phyloP scores from a whole-genome alignment of 2,797 vertebrate species.

The Falco cherrug region DNA sequence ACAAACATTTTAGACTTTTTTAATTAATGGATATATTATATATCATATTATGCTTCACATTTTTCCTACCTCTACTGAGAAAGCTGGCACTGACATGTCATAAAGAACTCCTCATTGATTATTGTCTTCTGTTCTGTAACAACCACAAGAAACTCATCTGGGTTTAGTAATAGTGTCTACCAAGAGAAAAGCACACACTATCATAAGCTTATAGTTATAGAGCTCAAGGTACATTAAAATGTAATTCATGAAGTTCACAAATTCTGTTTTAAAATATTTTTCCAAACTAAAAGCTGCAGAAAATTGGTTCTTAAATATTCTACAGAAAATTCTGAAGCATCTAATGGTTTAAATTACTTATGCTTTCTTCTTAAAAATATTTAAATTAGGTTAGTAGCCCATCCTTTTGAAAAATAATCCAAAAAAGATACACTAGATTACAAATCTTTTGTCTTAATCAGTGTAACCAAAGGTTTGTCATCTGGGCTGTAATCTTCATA shows the following conservation, averaged over 20 bases:
- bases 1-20: slow-evolving; percentile 82
- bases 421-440: slow-evolving; percentile 80
- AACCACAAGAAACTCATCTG: slow-evolving; percentile 60
- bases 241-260: slow-evolving; percentile 72
- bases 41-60: slow-evolving; percentile 77
- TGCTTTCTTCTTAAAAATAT: slow-evolving; percentile 87
- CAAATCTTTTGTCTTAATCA: slow-evolving; percentile 99
- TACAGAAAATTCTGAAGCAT: slow-evolving; percentile 80
- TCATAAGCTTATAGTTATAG: slow-evolving; percentile 78
- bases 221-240: slow-evolving; percentile 76
- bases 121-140: slow-evolving; percentile 66
- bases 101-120: slow-evolving; percentile 71
- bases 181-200: slow-evolving; percentile 76
- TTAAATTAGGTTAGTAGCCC: slow-evolving; percentile 79
- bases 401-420: slow-evolving; percentile 82
- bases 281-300: slow-evolving; percentile 83
- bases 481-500: slow-evolving; percentile 99
- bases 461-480: slow-evolving; percentile 97
- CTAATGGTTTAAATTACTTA: slow-evolving; percentile 79
- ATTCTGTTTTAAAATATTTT: slow-evolving; percentile 79
- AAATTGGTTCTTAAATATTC: slow-evolving; percentile 80
- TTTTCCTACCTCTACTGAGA: slow-evolving; percentile 82
- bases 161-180: slow-evolving; percentile 67
- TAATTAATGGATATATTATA: slow-evolving; percentile 77
- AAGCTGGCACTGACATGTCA: slow-evolving; percentile 76